A percentile compares a stretch with the other conserved stretches of the same genome.
Conservation (phyloP, 2,113 vertebrate species). For the Tyto alba region DNA sequence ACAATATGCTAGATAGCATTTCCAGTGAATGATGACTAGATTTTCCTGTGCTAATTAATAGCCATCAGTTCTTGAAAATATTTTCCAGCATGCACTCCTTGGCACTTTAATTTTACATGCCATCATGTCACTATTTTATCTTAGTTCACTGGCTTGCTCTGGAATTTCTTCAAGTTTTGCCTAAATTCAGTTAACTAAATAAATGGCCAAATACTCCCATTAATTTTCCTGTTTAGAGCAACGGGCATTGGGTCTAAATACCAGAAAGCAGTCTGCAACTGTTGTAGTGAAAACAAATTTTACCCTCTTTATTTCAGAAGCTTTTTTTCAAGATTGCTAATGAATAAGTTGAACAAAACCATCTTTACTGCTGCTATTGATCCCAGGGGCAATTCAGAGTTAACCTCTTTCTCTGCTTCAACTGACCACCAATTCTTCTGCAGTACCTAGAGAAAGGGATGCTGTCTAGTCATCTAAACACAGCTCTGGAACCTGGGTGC, state of each 20-base stretch:
- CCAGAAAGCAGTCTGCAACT: neutral
- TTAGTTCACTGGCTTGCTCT: neutral
- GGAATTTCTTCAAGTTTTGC: constrained; percentile 3
- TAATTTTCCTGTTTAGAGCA: neutral
- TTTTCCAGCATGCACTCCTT: neutral
- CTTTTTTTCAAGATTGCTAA: neutral
- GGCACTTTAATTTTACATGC: neutral
- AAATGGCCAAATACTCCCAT: neutral
- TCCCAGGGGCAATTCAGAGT: neutral
- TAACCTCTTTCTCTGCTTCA: neutral
- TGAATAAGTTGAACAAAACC: neutral
- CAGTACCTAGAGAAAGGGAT: neutral
- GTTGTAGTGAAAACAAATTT: neutral
- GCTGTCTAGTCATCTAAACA: neutral
- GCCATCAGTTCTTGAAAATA: neutral
- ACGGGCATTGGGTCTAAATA: neutral
- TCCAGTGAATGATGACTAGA: neutral
- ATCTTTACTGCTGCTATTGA: neutral
- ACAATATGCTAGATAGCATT: neutral
- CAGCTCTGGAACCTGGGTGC: neutral
- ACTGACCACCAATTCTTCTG: neutral
- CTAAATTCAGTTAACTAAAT: neutral
- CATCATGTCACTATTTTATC: neutral
- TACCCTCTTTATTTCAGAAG: neutral
- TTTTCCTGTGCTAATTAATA: neutral